Evolutionary conservation across 2,888 invertebrate species (phyloP), one percentile per base, ranked within the genome.

Genomic region (Stegana nigrithorax): DNA sequence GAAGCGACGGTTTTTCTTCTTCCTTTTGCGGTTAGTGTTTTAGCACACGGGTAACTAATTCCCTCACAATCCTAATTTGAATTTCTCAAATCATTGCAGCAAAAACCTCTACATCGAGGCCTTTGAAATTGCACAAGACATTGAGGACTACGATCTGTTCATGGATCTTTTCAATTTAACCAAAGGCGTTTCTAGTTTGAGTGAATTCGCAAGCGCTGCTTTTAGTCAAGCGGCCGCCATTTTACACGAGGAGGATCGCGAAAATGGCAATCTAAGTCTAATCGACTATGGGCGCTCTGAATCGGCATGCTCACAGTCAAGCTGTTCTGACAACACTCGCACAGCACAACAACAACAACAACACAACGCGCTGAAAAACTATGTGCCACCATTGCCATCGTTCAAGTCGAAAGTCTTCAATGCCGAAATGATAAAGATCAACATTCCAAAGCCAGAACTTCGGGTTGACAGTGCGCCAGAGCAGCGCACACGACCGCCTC

Each of bases 1-100:
- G 39, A 95, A 96, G 0, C 88, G 96, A 71, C 88, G 94, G 72
- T 95, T 94, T 87, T 96, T 95, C 82, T 94, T 96, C 81, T 93
- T 93, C 79, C 85, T 96, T 55, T 87, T 96, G 14, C 90, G 94
- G 92, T 93, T 73, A 70, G 69, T 62, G 12, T 29, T 14, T 19
- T 10, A 27, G 10, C 0, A 8, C 6, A 14, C 12, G 1, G 10
- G 36, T 7, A 27, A 6, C 7, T 51, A n/a, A 42, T 17, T 44
- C 4, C 8, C n/a, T 59, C n/a, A n/a, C n/a, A n/a, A n/a, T n/a
- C n/a, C n/a, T n/a, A n/a, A n/a, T n/a, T n/a, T 62, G 59, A 57
- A 42, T 25, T 32, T 53, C 29, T 53, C 17, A 36, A n/a, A 36
- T 64, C 44, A 10, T 56, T 63, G 1, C 72, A 90, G 93, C 66